Evolutionary conservation across 1,140 invertebrate species (phyloP).

Genomic region (Conus ventricosus): DNA sequence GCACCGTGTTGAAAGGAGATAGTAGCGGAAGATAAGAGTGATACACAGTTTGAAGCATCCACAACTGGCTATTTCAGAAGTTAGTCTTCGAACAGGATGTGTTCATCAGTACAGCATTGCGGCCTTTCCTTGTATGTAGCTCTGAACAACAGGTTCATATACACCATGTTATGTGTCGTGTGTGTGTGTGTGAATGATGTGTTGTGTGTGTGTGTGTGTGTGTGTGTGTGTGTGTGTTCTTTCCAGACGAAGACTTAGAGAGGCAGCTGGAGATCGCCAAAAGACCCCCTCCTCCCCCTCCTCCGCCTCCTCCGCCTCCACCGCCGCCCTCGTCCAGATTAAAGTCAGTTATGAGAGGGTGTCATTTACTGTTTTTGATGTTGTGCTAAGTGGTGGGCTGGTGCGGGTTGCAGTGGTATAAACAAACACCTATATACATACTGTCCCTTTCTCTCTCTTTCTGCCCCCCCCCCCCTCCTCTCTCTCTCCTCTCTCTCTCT

Average conservation of each 20-base stretch:
- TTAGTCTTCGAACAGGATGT: no score
- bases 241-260: constrained; percentile 46
- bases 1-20: no score
- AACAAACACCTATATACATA: no score
- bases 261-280: constrained; percentile 45
- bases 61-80: no score
- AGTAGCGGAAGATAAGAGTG: no score
- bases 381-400: neutral
- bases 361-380: neutral
- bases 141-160: no score
- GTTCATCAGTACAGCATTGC: no score
- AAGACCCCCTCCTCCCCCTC: constrained; percentile 55
- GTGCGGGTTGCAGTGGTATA: no score
- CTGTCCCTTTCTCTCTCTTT: neutral
- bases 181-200: neutral
- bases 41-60: no score
- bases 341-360: neutral
- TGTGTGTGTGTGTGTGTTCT: no score
- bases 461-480: neutral
- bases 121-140: no score
- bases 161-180: neutral
- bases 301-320: constrained; percentile 49
- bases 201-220: neutral
- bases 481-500: neutral
- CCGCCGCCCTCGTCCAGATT: constrained; percentile 34